Base-by-base conservation (phyloP, 1,140 invertebrate genomes). In the Archegozetes longisetosus region DNA sequence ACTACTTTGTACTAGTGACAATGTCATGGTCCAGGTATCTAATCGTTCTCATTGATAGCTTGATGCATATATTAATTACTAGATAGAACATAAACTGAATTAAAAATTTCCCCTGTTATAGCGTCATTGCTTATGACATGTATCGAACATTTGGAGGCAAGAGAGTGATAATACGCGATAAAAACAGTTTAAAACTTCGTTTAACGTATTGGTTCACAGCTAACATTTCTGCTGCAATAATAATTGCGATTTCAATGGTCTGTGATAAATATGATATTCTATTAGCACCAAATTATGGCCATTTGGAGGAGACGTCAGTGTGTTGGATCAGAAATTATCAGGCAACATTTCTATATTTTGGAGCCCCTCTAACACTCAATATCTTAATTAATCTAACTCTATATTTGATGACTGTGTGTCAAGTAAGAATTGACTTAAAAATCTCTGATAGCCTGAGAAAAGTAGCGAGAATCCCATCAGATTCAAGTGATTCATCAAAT, bases 291-390 rank as follows among this genome's bases (percentile, higher is more conserved):
- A 6, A 57, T 61, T 54, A 53, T 50, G 4, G 55, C 57, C 13
- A 29, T 40, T 27, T 65, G 62, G 27, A 54, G 53, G 29, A 47
- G 29, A 4, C n/a, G 0, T 48, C 64, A 54, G 66, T 68, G 1
- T 75, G 74, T 57, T 75, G 74, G 74, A 74, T 75, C 49, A 67
- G 68, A 27, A 64, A 68, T 17, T 68, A 67, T 1, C 49, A 67
- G 6, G 69, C 73, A 4, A 68, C 71, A 2, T 60, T 74, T 23
- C 40, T 69, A 3, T 69, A 69, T 6, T 75, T 76, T 53, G 73
- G 71, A 9, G 62, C 64, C 1, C 74, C 74, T 2, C 64, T 74
- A 32, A 64, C 71, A 6, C 17, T 70, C 0, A 70, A 74, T 40
- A 64, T 75, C 23, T 24, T 68, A 1, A 58, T 64, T 1, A 76